Conservation (phyloP, 2,797 vertebrate species). For the Tokudaia tokunoshimensis region DNA sequence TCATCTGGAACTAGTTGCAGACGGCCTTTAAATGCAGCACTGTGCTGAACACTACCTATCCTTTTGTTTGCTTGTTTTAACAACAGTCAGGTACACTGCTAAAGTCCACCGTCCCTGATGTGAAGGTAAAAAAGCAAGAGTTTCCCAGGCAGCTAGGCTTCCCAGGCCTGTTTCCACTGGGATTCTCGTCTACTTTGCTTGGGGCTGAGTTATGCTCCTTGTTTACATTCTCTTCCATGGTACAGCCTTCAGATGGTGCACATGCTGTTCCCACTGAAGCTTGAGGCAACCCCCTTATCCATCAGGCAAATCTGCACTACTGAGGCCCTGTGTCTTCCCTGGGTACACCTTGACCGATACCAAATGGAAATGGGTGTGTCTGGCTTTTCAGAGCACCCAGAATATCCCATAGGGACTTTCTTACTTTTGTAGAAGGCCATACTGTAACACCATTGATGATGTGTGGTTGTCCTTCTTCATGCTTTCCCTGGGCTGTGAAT, state of each 20-base stretch:
- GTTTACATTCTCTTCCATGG: neutral
- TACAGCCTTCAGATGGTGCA: neutral
- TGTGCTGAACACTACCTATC: neutral
- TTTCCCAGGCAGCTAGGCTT: neutral
- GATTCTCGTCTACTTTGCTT: neutral
- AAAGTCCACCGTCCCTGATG: neutral
- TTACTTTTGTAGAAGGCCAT: neutral
- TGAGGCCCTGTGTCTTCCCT: neutral
- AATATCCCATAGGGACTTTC: neutral
- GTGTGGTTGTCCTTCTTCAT: neutral
- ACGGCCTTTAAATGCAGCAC: neutral
- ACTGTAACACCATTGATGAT: neutral
- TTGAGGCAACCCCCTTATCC: neutral
- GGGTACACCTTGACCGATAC: neutral
- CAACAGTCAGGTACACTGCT: neutral
- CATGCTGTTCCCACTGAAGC: neutral
- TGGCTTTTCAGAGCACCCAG: neutral
- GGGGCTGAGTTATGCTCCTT: neutral
- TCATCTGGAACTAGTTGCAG: neutral
- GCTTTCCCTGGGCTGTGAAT: neutral
- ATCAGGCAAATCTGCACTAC: neutral
- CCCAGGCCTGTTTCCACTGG: neutral
- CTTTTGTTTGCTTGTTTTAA: neutral
- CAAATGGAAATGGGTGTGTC: constrained; percentile 19
- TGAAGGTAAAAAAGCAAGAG: neutral